Evolutionary conservation across 2,113 vertebrate species (phyloP).

Genomic region (Pseudopodoces humilis): DNA sequence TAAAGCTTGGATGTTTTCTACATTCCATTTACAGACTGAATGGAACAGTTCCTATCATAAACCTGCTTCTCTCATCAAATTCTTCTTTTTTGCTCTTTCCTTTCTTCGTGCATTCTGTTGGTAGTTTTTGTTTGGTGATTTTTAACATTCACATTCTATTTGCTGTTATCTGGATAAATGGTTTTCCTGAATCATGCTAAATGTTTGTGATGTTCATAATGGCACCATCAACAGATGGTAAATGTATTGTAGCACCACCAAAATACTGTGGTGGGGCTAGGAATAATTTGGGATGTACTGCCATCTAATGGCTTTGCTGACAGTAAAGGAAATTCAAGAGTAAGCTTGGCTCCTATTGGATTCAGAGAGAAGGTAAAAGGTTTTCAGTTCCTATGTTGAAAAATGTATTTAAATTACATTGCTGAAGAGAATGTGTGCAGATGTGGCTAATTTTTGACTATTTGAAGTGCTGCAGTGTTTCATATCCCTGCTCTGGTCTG

Average conservation of each 20-base stretch:
- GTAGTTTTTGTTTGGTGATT: background rate
- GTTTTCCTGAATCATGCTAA: background rate
- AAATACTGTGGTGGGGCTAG: background rate
- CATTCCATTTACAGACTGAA: background rate
- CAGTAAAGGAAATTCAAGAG: background rate
- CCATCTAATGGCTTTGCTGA: conserved; percentile 56
- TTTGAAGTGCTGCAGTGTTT: background rate
- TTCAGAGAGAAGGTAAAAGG: background rate
- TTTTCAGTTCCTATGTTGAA: background rate
- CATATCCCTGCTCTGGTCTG: background rate
- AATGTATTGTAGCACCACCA: background rate
- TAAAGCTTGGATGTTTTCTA: background rate
- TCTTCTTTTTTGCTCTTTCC: background rate
- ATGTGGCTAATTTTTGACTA: background rate
- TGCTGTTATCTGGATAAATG: background rate
- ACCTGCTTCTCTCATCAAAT: background rate
- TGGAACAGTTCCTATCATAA: background rate
- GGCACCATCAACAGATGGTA: background rate
- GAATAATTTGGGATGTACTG: conserved; percentile 46
- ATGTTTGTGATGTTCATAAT: background rate
- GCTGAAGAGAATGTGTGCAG: background rate
- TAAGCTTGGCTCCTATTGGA: background rate
- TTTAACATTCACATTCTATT: background rate
- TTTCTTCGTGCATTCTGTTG: background rate
- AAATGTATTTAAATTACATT: background rate